A percentile compares a stretch with the other conserved stretches of the same genome.
Conservation (phyloP, 2,888 invertebrate species). For the Clepsis dumicolana region DNA sequence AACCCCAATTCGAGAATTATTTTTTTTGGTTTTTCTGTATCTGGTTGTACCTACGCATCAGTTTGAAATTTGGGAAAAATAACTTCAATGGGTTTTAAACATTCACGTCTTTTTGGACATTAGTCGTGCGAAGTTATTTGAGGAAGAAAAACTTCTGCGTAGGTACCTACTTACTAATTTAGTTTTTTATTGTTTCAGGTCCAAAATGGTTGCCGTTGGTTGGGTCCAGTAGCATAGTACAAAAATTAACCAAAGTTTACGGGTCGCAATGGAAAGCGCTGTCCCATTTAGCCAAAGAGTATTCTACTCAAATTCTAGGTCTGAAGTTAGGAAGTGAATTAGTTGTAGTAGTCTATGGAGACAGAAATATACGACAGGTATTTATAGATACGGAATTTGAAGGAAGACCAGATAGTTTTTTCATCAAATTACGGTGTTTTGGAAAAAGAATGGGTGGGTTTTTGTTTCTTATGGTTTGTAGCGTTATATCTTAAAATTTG, state of each 20-base stretch:
- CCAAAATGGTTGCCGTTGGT: slow-evolving; percentile 77
- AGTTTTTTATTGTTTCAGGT: slow-evolving; percentile 59
- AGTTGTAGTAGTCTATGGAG: slow-evolving; percentile 87
- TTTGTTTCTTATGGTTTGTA: not conserved
- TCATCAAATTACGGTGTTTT: slow-evolving; percentile 88
- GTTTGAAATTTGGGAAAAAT: too few species aligned
- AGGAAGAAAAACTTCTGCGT: too few species aligned
- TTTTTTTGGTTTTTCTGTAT: too few species aligned
- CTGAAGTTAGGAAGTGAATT: slow-evolving; percentile 88
- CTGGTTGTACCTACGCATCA: too few species aligned
- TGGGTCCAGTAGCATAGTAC: slow-evolving; percentile 66
- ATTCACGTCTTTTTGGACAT: too few species aligned
- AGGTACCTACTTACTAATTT: not conserved
- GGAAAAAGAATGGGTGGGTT: slow-evolving; percentile 88
- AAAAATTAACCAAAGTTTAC: slow-evolving; percentile 58
- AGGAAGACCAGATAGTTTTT: slow-evolving; percentile 90
- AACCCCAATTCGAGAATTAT: too few species aligned
- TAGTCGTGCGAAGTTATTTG: too few species aligned
- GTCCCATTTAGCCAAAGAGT: slow-evolving; percentile 83
- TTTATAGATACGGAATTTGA: slow-evolving; percentile 88
- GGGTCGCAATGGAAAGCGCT: slow-evolving; percentile 87
- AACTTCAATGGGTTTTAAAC: too few species aligned
- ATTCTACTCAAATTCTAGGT: slow-evolving; percentile 88
- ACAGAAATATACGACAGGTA: slow-evolving; percentile 87
- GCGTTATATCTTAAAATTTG: too few species aligned